Percentiles rank a stretch among this genome's conserved stretches.
Evolutionary conservation across 2,797 vertebrate genomes (phyloP).

Genomic region (Prunella strophiata): DNA sequence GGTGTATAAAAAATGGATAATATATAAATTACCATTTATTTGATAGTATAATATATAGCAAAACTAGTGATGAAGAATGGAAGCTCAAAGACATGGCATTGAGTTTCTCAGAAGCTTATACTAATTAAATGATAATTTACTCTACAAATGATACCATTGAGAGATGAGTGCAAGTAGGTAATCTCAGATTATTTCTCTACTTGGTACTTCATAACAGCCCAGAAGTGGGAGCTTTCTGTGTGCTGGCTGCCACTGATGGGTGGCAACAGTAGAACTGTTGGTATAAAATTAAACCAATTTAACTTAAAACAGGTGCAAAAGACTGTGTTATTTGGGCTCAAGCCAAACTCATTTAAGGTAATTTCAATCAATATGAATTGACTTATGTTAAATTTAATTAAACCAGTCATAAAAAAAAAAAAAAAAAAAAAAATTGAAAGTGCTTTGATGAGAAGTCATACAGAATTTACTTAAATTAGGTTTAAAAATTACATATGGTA

Average conservation of each 20-base stretch:
- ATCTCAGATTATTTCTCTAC: neutral
- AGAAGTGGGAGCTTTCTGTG: neutral
- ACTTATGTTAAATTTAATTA: slow-evolving; percentile 63
- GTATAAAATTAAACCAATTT: slow-evolving; percentile 48
- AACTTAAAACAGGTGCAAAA: slow-evolving; percentile 63
- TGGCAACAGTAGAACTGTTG: slow-evolving; percentile 3
- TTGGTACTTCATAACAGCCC: neutral
- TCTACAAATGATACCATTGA: neutral
- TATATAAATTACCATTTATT: neutral
- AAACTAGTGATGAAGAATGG: neutral
- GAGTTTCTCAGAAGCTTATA: neutral
- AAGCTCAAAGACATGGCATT: neutral
- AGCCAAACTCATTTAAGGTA: slow-evolving; percentile 62
- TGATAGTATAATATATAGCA: neutral
- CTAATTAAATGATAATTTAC: neutral
- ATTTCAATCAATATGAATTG: slow-evolving; percentile 67
- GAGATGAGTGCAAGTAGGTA: neutral
- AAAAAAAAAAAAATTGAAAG: neutral
- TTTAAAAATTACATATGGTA: slow-evolving; percentile 49
- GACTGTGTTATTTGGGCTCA: slow-evolving; percentile 31
- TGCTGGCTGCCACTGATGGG: neutral
- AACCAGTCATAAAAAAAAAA: neutral
- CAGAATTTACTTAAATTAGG: slow-evolving; percentile 41
- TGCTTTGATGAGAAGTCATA: slow-evolving; percentile 17
- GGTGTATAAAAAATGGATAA: neutral